Evolutionary conservation across 2,888 invertebrate species (phyloP).

Genomic region (Sminthurinus aureus): DNA sequence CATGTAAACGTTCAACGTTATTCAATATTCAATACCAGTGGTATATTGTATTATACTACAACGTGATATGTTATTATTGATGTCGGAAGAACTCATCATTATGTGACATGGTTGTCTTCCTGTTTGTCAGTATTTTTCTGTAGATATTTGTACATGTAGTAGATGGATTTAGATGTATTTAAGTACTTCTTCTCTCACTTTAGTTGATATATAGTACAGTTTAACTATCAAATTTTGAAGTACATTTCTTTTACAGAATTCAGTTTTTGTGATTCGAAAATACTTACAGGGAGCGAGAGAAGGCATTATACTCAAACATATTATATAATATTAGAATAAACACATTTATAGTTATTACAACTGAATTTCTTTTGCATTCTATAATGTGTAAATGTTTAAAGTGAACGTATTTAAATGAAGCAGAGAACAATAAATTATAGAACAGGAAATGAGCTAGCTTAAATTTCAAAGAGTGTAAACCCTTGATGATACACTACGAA

Average conservation of each 20-base stretch:
- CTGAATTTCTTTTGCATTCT: neutral
- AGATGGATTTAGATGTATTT: neutral
- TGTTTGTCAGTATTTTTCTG: too few species aligned
- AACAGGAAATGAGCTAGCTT: slow-evolving; percentile 14
- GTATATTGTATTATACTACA: neutral
- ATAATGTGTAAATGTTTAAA: too few species aligned
- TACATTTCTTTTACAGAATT: neutral
- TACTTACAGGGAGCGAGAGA: neutral
- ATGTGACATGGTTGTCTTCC: neutral
- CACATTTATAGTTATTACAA: neutral
- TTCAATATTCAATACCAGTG: neutral
- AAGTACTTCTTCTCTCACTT: neutral
- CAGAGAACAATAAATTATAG: slow-evolving; percentile 12
- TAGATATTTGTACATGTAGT: neutral
- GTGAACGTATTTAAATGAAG: neutral
- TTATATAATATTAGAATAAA: neutral
- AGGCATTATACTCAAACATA: neutral
- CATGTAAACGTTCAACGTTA: neutral
- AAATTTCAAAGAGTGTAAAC: neutral
- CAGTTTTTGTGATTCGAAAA: neutral
- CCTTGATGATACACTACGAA: neutral
- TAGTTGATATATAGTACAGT: neutral
- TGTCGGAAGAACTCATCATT: neutral
- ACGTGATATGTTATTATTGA: neutral
- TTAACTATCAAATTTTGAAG: neutral